Base-by-base conservation (phyloP, 2,113 vertebrate species). In the Laterallus jamaicensis region DNA sequence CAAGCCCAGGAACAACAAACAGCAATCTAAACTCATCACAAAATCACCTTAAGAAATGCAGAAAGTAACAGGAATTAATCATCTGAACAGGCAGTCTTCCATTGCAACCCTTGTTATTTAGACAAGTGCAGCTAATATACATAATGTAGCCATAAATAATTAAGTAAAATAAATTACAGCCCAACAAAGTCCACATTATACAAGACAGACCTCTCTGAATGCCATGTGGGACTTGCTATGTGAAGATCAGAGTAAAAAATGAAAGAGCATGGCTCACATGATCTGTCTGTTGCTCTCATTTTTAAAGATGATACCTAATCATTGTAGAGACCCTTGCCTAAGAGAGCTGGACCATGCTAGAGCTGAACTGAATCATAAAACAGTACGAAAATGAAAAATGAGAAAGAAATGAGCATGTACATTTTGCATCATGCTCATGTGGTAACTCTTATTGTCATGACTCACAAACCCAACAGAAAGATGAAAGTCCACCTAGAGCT, bases 121-220 rank as follows among this genome's bases (percentile, higher is more conserved):
- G 92, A 91, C 93, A 98, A 97, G 91, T 84, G 97, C 89, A 95
- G 90, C 96, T 97, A 96, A 97, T 97, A 96, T 96, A 96, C 95
- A 97, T 97, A 97, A 97, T 96, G 96, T 97, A 83, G 82, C 91
- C 92, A 95, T 97, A 95, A 98, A 98, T 97, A 97, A 98, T 97
- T 97, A 93, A 98, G 78, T 59, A 93, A 97, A 97, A 96, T 93
- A 97, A 97, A 97, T 95, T 95, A 95, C 80, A 97, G 60, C 90
- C 96, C 86, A 96, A 92, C 82, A 92, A 92, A 93, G 71, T 95
- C 92, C 77, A 74, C 87, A 94, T 59, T 96, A 86, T 93, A 94
- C 31, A 93, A 94, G 89, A 94, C 73, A 97, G 85, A 68, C 75
- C 82, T 90, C 91, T 94, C 91, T 95, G 94, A 89, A 95, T 96